Evolutionary conservation across 2,113 vertebrate genomes (phyloP).

Genomic region (Cygnus buccinator): DNA sequence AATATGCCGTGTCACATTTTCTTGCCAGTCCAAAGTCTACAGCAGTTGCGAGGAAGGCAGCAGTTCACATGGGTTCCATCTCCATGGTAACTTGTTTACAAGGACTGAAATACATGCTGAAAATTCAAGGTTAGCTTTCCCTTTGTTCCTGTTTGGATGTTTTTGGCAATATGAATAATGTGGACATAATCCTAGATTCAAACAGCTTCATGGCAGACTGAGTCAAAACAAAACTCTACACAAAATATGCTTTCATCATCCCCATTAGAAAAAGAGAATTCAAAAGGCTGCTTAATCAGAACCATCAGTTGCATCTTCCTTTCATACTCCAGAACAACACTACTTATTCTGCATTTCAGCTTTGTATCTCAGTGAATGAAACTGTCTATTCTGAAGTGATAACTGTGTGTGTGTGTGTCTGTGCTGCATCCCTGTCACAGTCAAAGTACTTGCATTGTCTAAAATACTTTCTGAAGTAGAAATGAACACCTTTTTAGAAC

Average conservation of each 20-base stretch:
- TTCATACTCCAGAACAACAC: conserved; percentile 24
- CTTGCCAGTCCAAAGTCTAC: conserved; percentile 65
- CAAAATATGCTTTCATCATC: conserved; percentile 65
- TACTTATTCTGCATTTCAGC: conserved; percentile 1
- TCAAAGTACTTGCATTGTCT: conserved; percentile 6
- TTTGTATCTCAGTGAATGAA: conserved; percentile 1
- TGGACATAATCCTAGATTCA: conserved; percentile 74
- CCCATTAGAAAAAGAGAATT: conserved; percentile 64
- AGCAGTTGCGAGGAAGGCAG: conserved; percentile 65
- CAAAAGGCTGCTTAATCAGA: conserved; percentile 66
- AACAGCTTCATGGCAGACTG: conserved; percentile 70
- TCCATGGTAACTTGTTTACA: conserved; percentile 85
- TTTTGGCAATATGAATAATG: conserved; percentile 79
- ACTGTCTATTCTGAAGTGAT: conserved; percentile 10
- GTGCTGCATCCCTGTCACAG: background rate
- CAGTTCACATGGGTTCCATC: conserved; percentile 77
- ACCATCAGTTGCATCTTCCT: conserved; percentile 34
- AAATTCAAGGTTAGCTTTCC: conserved; percentile 82
- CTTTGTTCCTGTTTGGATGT: conserved; percentile 82
- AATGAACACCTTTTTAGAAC: background rate
- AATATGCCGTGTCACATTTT: conserved; percentile 27
- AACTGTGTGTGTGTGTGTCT: background rate
- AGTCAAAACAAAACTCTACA: conserved; percentile 70
- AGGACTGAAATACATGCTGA: conserved; percentile 77
- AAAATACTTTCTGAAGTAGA: background rate